A percentile compares a stretch with the other conserved stretches of the same genome.
These are phyloP conservation scores for Agonopterix alstromeriana DNA, from an alignment of 2,888 invertebrate species.

Conservation along the genomic window DNA sequence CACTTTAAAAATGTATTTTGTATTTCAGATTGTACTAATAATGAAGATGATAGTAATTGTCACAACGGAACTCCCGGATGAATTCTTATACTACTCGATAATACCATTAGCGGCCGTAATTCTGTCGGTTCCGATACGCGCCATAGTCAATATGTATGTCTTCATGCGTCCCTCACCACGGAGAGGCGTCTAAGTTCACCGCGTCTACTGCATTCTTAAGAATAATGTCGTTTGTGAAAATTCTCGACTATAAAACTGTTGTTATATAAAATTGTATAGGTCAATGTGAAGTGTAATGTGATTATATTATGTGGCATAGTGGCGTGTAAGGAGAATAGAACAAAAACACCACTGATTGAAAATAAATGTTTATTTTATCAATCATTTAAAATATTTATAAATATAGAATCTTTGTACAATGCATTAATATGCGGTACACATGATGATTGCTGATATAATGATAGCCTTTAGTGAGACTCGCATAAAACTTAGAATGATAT, in stretches of 20 bases:
- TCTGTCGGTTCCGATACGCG: conserved; percentile 44
- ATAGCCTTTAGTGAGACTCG: conserved; percentile 42
- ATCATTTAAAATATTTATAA: conserved; percentile 72
- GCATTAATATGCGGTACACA: conserved; percentile 55
- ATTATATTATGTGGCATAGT: no score
- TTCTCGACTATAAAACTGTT: neutral
- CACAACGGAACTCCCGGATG: conserved; percentile 34
- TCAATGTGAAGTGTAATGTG: no score
- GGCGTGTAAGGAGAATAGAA: neutral
- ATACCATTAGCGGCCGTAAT: conserved; percentile 31
- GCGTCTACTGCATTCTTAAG: neutral
- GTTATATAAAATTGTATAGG: neutral
- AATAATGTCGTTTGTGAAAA: neutral
- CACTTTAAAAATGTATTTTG: no score
- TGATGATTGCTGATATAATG: conserved; percentile 40
- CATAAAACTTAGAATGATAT: conserved; percentile 32
- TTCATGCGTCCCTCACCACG: conserved; percentile 28
- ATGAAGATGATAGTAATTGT: conserved; percentile 28
- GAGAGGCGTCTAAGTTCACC: conserved; percentile 11
- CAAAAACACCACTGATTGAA: conserved; percentile 51
- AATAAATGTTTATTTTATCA: conserved; percentile 73
- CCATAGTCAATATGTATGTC: conserved; percentile 31
- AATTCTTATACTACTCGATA: conserved; percentile 25
- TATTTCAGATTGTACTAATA: conserved; percentile 29
- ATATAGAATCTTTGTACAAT: conserved; percentile 74